Conservation (phyloP, 2,888 invertebrate species). For the Tiliacea citrago region DNA sequence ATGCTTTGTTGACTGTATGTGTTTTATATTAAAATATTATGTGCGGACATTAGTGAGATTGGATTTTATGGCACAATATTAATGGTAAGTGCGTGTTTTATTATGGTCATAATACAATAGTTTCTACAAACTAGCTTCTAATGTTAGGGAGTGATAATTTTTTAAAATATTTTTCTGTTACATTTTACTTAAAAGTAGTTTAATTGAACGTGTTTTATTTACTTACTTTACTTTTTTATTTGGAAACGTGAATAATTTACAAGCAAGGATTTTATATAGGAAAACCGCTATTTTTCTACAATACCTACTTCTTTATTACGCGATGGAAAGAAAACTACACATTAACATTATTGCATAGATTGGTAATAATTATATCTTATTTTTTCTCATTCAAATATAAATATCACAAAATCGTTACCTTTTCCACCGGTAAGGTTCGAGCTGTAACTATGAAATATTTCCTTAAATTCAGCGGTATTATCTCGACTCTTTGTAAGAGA, state of each 20-base stretch:
- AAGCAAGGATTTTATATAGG: too few species aligned
- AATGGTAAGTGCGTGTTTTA: conserved; percentile 70
- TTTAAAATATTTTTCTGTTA: not conserved
- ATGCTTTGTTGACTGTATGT: conserved; percentile 44
- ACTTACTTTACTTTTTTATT: too few species aligned
- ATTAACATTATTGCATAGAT: too few species aligned
- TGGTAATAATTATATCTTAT: too few species aligned
- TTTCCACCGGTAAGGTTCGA: not conserved
- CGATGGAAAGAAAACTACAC: not conserved
- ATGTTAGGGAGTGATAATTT: conserved; percentile 9
- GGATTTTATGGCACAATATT: conserved; percentile 70
- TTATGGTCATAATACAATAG: conserved; percentile 46
- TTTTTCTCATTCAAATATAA: not conserved
- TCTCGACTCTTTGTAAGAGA: not conserved
- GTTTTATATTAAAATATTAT: conserved; percentile 25
- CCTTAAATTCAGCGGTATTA: not conserved
- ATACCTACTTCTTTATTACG: not conserved
- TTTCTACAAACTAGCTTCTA: conserved; percentile 32
- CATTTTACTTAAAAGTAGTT: too few species aligned
- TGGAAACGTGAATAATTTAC: too few species aligned
- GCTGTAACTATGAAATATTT: not conserved
- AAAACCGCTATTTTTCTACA: not conserved
- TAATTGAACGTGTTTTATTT: too few species aligned
- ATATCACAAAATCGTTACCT: not conserved
- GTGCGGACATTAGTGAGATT: conserved; percentile 70